phyloP scores from a whole-genome alignment of 2,888 invertebrate genomes.

The Ormia ochracea region DNA sequence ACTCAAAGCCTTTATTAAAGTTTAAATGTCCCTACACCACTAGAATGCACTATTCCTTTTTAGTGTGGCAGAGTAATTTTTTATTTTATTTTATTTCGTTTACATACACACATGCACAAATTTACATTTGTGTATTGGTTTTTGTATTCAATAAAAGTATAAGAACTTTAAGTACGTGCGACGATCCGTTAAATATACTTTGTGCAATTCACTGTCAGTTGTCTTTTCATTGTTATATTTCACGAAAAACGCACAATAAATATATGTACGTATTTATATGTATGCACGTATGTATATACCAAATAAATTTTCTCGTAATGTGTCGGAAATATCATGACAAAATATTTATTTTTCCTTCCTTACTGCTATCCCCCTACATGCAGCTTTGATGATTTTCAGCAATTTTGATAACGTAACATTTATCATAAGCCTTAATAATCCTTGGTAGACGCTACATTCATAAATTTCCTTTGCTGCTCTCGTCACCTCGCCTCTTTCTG shows the following conservation, averaged over 20 bases:
- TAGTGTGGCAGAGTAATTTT: too few relatives aligned
- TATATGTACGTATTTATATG: neutral
- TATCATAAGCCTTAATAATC: conserved; percentile 62
- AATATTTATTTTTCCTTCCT: conserved; percentile 60
- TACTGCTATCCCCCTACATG: neutral
- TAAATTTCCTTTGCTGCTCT: conserved; percentile 54
- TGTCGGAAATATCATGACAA: conserved; percentile 58
- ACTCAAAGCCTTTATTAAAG: too few relatives aligned
- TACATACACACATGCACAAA: neutral
- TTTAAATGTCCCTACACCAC: too few relatives aligned
- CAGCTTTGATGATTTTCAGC: conserved; percentile 34
- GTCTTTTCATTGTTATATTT: neutral
- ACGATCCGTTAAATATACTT: neutral
- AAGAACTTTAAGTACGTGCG: too few relatives aligned
- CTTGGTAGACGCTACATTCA: conserved; percentile 61
- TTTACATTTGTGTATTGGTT: neutral
- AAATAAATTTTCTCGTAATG: conserved; percentile 33
- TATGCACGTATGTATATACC: neutral
- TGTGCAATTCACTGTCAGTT: neutral
- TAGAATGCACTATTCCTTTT: too few relatives aligned
- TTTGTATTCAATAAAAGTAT: too few relatives aligned
- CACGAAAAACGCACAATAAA: neutral
- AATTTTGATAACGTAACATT: conserved; percentile 59
- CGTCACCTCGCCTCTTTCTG: conserved; percentile 32
- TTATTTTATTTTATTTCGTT: too few relatives aligned